Percentiles rank a stretch among this genome's conserved stretches.
Conservation (phyloP, 2,888 invertebrate species). For the Oscheius sp. region DNA sequence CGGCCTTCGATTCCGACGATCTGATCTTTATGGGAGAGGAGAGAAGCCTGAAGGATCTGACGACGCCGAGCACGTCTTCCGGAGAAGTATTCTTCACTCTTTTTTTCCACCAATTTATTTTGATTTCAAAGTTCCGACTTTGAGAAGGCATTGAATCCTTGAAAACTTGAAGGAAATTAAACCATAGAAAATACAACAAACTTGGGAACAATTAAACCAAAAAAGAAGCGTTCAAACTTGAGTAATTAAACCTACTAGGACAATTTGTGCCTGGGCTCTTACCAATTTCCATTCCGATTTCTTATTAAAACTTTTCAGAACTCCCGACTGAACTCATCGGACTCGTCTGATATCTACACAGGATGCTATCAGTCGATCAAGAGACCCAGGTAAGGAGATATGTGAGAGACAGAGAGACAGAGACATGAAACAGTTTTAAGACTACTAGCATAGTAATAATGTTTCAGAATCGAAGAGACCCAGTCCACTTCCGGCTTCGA, state of each 20-base stretch:
- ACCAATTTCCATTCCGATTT: background rate
- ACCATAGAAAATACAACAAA: conserved; percentile 37
- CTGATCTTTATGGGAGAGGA: conserved; percentile 2
- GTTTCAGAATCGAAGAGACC: background rate
- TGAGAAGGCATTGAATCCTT: background rate
- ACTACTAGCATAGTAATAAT: background rate
- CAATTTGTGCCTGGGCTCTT: conserved; percentile 23
- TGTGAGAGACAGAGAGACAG: background rate
- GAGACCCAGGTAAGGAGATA: conserved; percentile 6
- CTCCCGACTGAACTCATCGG: background rate
- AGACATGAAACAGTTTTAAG: background rate
- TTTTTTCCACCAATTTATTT: background rate
- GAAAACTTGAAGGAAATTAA: conserved; percentile 29
- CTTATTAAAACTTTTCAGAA: conserved; percentile 11
- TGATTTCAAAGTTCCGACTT: background rate
- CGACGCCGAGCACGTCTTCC: background rate
- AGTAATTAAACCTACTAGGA: conserved; percentile 57
- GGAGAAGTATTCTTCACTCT: conserved; percentile 17
- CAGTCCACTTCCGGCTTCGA: background rate
- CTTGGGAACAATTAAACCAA: conserved; percentile 30
- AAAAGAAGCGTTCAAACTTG: conserved; percentile 43
- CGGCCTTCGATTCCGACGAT: background rate
- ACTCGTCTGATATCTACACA: background rate
- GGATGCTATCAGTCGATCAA: background rate
- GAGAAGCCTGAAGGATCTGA: conserved; percentile 10